phyloP scores from a whole-genome alignment of 2,797 vertebrate genomes.

The Eospalax fontanierii region DNA sequence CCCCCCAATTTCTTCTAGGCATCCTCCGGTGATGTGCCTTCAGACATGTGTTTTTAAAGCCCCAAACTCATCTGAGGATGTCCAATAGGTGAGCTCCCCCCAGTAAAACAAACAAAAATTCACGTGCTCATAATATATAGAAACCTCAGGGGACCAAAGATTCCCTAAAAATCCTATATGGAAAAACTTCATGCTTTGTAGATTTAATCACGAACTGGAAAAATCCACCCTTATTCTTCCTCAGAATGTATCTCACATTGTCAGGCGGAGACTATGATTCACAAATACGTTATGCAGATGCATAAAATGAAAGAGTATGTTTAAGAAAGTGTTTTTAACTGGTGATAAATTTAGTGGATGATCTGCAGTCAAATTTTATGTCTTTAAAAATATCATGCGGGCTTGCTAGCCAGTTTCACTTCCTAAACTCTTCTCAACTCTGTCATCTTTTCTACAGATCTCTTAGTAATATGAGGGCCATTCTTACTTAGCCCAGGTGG shows the following conservation, averaged over 20 bases:
- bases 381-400: neutral
- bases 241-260: neutral
- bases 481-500: neutral
- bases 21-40: neutral
- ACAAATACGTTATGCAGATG: neutral
- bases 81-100: neutral
- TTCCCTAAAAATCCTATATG: neutral
- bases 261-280: neutral
- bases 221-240: neutral
- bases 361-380: neutral
- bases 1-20: neutral
- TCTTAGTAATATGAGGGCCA: neutral
- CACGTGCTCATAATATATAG: neutral
- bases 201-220: neutral
- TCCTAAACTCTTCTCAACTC: neutral
- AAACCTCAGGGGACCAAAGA: neutral
- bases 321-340: neutral
- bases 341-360: neutral
- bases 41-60: neutral
- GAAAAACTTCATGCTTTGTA: neutral
- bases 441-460: neutral
- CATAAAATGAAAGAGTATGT: neutral
- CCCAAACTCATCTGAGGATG: neutral
- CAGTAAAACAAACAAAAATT: neutral
- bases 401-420: neutral